Evolutionary conservation across 2,797 vertebrate species (phyloP), one percentile per base, ranked within the genome.

Genomic region (Acanthopagrus latus): DNA sequence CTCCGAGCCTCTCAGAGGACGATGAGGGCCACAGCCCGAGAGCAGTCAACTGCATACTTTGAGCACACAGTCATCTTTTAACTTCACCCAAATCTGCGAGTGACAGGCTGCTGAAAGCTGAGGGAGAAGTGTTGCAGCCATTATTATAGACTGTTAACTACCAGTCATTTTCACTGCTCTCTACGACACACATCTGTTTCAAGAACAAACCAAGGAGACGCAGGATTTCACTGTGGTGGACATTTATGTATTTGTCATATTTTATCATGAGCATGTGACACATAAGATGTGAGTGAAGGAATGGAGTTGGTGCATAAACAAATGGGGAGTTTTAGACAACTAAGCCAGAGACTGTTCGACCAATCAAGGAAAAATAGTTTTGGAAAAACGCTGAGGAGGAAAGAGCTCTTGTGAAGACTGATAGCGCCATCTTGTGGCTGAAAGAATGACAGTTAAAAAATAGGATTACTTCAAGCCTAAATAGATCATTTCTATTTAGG

Each of bases 361-460:
- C 8, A 17, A 56, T 72, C 44, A 55, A 13, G 17, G 43, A 43
- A 55, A 52, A 12, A 63, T 38, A n/a, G n/a, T 69, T 65, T 71
- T 55, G 1, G 17, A 27, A 16, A 3, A 1, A 29, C 4, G 7
- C 27, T 73, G 38, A 56, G 51, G 18, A 2, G 6, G 6, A 50
- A 52, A 9, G n/a, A 60, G 13, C 5, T 50, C 13, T 51, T 29
- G 7, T 25, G 54, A 73, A 89, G 84, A 46, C 51, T 17, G 14
- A 73, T 1, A 71, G 71, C 82, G 0, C 87, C 92, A 87, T 76
- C 91, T 80, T 80, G 87, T 91, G 92, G 87, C 4, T 12, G 0
- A 25, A 64, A 54, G 2, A 58, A 21, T 25, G 11, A 3, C 11
- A 38, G 14, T 52, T 38, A 18, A 55, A 56, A 51, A 57, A 33